phyloP scores from a whole-genome alignment of 2,113 vertebrate genomes.

The Rhinoderma darwinii region DNA sequence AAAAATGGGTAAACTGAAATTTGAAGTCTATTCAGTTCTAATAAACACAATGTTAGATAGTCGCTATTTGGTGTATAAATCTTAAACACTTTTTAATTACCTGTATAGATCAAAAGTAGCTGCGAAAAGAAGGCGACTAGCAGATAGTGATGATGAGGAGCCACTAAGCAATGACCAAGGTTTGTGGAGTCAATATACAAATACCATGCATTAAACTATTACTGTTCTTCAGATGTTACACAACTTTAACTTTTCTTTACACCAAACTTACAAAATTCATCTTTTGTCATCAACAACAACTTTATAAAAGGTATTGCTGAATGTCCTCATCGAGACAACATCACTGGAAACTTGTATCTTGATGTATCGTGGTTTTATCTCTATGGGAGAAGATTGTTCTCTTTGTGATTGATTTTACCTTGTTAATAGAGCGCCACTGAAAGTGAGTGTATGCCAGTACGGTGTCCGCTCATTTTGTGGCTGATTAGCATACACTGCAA shows the following conservation, averaged over 20 bases:
- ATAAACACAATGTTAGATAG: background rate
- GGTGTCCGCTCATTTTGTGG: no score
- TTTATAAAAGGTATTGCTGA: background rate
- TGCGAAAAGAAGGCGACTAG: constrained; percentile 75
- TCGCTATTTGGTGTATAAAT: background rate
- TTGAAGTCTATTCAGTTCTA: background rate
- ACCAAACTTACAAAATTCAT: no score
- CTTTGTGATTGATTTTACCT: no score
- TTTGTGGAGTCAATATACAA: constrained; percentile 15
- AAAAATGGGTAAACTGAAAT: no score
- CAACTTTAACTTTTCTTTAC: no score
- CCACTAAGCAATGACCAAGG: constrained; percentile 44
- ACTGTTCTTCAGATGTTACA: background rate
- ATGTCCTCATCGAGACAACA: background rate
- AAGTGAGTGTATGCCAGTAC: no score
- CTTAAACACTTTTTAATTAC: background rate
- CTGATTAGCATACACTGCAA: no score
- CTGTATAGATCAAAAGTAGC: background rate
- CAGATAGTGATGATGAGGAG: constrained; percentile 75
- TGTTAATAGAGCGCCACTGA: no score
- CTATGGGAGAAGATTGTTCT: no score
- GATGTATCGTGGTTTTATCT: no score
- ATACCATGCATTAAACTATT: background rate
- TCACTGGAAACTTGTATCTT: no score
- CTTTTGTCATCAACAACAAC: background rate